These are phyloP conservation scores for Gnatocerus cornutus DNA, from an alignment of 2,888 invertebrate species.

Conservation along the genomic window DNA sequence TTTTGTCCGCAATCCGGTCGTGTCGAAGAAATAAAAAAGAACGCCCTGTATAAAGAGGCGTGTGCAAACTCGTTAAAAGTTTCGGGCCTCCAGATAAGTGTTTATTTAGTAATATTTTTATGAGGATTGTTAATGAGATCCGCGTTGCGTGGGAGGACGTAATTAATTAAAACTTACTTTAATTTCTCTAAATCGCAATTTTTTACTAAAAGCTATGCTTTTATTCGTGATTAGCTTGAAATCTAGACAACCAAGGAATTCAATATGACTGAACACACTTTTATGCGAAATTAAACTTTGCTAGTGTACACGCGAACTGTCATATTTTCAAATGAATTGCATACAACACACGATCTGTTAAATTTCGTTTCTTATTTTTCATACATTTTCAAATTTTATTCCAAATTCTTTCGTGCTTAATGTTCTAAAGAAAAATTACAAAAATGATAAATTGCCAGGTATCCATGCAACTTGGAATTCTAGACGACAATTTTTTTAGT, in stretches of 20 bases:
- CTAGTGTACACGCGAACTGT: conserved; percentile 35
- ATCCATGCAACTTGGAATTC: too few species aligned
- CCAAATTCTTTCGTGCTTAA: conserved; percentile 1
- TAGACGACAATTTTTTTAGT: too few species aligned
- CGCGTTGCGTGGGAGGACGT: conserved; percentile 43
- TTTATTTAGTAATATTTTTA: conserved; percentile 48
- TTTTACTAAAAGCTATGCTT: conserved; percentile 28
- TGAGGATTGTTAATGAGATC: conserved; percentile 41
- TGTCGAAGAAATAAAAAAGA: conserved; percentile 30
- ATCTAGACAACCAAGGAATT: conserved; percentile 31
- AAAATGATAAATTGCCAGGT: too few species aligned
- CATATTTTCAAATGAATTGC: conserved; percentile 23
- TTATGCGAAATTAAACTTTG: conserved; percentile 30
- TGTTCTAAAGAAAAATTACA: too few species aligned
- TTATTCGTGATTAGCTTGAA: conserved; percentile 32
- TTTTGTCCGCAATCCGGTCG: conserved; percentile 43
- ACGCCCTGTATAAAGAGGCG: conserved; percentile 35
- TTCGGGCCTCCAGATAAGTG: conserved; percentile 41
- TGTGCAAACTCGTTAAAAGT: conserved; percentile 44
- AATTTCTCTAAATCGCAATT: conserved; percentile 41
- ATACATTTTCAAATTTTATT: conserved; percentile 4
- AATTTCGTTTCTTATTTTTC: conserved; percentile 2
- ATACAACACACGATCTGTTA: conserved; percentile 5
- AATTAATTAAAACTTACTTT: conserved; percentile 46
- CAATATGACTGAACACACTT: conserved; percentile 31